These are phyloP conservation scores for Puffinus mauretanicus DNA, from an alignment of 2,113 vertebrate genomes.

Conservation along the genomic window DNA sequence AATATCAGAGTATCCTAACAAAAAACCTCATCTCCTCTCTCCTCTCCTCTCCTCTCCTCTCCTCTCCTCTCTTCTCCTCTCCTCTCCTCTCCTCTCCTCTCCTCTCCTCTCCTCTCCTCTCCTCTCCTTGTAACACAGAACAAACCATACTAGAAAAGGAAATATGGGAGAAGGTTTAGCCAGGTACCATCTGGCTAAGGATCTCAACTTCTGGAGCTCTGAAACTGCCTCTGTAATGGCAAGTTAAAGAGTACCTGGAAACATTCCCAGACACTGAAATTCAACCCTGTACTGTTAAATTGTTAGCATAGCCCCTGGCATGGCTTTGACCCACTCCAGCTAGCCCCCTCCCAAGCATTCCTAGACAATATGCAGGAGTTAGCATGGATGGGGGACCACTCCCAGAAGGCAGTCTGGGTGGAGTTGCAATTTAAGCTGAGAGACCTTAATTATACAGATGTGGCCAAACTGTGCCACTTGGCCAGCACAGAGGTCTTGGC, in stretches of 20 bases:
- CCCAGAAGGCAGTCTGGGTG: not conserved
- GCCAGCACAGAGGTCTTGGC: not conserved
- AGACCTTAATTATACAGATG: not conserved
- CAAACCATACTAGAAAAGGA: not conserved
- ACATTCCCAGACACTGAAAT: conserved; percentile 27
- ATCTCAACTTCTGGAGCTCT: not conserved
- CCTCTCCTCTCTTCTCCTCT: not conserved
- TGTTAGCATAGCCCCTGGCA: not conserved
- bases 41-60: too few relatives aligned
- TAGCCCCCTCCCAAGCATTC: not conserved
- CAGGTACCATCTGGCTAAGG: not conserved
- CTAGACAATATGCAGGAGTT: not conserved
- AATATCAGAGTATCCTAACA: not conserved
- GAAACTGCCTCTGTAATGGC: not conserved
- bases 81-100: too few relatives aligned
- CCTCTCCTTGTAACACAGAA: not conserved
- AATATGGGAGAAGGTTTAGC: not conserved
- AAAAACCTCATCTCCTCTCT: not conserved
- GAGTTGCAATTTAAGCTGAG: not conserved
- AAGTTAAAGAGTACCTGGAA: conserved; percentile 17
- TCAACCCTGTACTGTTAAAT: not conserved
- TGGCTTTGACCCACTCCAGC: not conserved
- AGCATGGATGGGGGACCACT: not conserved
- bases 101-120: too few relatives aligned
- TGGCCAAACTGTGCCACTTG: not conserved